Percentiles rank a stretch among this genome's conserved stretches.
Evolutionary conservation across 2,888 invertebrate genomes (phyloP).

Genomic region (Drosophila meridionalis): DNA sequence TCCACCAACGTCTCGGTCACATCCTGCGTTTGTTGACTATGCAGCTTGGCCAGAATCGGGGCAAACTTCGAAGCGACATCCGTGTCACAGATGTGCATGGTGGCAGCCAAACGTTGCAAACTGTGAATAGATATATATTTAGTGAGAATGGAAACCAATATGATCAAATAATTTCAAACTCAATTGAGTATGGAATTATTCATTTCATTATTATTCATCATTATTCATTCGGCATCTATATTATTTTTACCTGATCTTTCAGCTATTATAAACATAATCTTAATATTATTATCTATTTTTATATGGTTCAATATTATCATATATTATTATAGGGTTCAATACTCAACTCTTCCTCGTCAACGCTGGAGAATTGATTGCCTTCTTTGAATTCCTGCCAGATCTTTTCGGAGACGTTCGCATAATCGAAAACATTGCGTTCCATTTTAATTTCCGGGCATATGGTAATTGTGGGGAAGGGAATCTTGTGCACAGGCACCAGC

Average conservation of each 20-base stretch:
- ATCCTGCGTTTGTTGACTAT: conserved; percentile 15
- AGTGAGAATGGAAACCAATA: no score
- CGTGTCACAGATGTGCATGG: conserved; percentile 83
- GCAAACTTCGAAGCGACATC: conserved; percentile 75
- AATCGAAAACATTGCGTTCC: conserved; percentile 79
- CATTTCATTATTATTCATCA: no score
- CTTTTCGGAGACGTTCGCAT: conserved; percentile 66
- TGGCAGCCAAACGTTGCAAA: conserved; percentile 75
- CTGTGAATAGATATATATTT: conserved; percentile 43
- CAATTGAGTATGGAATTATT: no score
- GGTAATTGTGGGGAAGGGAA: conserved; percentile 83
- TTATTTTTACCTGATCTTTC: background rate
- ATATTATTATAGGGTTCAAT: background rate
- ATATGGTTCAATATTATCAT: conserved; percentile 16
- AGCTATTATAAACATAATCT: background rate
- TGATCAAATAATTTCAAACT: no score
- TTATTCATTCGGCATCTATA: background rate
- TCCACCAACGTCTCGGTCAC: conserved; percentile 75
- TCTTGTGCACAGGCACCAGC: conserved; percentile 81
- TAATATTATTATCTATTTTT: background rate
- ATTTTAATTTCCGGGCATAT: conserved; percentile 84
- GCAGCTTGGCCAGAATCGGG: conserved; percentile 57
- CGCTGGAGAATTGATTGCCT: conserved; percentile 40
- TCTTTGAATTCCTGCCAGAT: conserved; percentile 64
- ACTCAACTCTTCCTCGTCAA: conserved; percentile 68